A percentile compares a stretch with the other conserved stretches of the same genome.
phyloP scores from a whole-genome alignment of 2,797 vertebrate genomes.

The Lagocephalus sceleratus region DNA sequence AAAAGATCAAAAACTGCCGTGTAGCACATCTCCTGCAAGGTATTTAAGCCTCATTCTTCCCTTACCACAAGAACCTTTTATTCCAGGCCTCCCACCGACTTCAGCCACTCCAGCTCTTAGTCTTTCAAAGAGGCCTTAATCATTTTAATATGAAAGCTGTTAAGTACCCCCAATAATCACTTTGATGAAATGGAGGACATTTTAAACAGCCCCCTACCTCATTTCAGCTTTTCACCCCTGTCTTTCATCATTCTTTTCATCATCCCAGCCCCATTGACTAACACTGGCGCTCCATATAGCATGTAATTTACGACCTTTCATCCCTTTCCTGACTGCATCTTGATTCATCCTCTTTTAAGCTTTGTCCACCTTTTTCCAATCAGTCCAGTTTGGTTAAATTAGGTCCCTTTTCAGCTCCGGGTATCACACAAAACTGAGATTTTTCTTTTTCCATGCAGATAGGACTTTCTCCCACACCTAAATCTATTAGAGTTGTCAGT shows the following conservation, averaged over 20 bases:
- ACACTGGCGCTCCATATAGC: conserved; percentile 46
- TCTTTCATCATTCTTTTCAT: conserved; percentile 77
- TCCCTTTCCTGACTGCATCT: conserved; percentile 28
- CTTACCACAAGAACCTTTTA: conserved; percentile 54
- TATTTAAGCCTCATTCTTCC: conserved; percentile 63
- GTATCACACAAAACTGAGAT: too few relatives aligned
- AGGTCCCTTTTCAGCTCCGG: background rate
- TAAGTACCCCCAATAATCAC: conserved; percentile 80
- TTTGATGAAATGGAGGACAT: conserved; percentile 75
- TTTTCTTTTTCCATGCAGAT: too few relatives aligned
- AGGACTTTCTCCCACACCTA: too few relatives aligned
- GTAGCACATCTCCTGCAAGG: conserved; percentile 27
- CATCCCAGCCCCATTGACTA: conserved; percentile 56
- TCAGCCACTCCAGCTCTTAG: conserved; percentile 59
- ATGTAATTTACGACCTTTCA: conserved; percentile 60
- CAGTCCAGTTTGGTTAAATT: conserved; percentile 25
- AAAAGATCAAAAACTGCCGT: conserved; percentile 22
- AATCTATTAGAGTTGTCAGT: background rate
- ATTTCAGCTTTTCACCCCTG: conserved; percentile 71
- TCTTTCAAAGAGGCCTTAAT: conserved; percentile 77
- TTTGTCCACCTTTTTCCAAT: conserved; percentile 35
- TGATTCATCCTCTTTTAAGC: conserved; percentile 39
- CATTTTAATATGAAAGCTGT: conserved; percentile 81
- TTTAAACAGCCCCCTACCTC: conserved; percentile 53
- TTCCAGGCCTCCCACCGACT: conserved; percentile 64